Evolutionary conservation across 1,140 invertebrate species (phyloP), one percentile per base, ranked within the genome.

Genomic region (Bombus pyrosoma): DNA sequence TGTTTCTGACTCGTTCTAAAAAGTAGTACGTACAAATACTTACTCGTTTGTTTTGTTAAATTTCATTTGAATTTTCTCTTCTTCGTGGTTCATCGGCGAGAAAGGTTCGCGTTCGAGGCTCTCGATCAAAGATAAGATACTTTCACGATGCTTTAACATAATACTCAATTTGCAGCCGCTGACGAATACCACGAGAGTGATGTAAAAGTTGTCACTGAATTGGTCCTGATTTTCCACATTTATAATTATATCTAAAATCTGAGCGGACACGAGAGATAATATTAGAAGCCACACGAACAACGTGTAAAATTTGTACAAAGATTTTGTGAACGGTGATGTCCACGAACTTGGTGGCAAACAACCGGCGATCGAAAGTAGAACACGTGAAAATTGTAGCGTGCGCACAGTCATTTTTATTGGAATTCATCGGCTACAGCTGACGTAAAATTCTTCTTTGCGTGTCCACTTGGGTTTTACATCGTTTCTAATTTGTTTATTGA

Each of bases 31-130:
- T n/a, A 34, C 0, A 34, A 18, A 6, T 32, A 88, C 79, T 86
- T 64, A 92, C 91, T 82, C 81, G 34, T 85, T 47, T 15, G 76
- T 25, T 43, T 62, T 66, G 5, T 92, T 83, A 28, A 88, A 90
- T 62, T 83, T 82, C 3, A 73, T 4, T 34, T 86, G 82, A 53
- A 93, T 92, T 28, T 34, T n/a, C 1, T 41, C 32, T 69, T 93
- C 92, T 0, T 81, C 78, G 4, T 72, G 15, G 72, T 89, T 83
- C 3, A 32, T 59, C 4, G 87, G 73, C 15, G 25, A 47, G 22
- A 90, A 93, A 8, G 82, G 75, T 59, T 89, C 72, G 28, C 85
- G 73, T 0, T 41, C 2, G 1, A 89, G 25, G n/a, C 8, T 88
- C 34, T 25, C 32, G 22, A 9, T 32, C 39, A 89, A 72, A 3